These are phyloP conservation scores for Tholera decimalis DNA, from an alignment of 2,888 invertebrate species.

Conservation along the genomic window DNA sequence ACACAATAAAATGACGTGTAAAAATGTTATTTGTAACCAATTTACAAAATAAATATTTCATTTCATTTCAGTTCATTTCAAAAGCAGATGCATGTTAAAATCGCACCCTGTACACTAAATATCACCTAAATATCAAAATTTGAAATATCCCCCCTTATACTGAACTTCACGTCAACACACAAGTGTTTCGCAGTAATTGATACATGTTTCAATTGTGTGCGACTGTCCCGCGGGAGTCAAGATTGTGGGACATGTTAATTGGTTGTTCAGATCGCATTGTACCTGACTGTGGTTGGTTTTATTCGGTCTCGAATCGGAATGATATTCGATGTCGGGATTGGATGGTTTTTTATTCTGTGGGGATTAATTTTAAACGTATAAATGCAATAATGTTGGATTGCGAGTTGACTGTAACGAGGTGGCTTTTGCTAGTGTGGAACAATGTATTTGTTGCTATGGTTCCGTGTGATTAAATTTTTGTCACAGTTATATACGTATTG, in stretches of 20 bases:
- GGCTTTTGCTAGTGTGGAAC: neutral
- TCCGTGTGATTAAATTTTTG: no score
- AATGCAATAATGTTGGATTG: conserved; percentile 9
- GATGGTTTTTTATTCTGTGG: conserved; percentile 34
- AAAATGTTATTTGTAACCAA: no score
- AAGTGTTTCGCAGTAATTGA: conserved; percentile 56
- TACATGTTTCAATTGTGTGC: conserved; percentile 53
- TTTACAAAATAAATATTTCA: no score
- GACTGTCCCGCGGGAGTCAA: conserved; percentile 57
- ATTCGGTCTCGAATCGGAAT: conserved; percentile 39
- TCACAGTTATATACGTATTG: no score
- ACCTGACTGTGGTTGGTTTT: conserved; percentile 43
- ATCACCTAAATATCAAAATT: neutral
- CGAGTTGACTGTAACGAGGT: neutral
- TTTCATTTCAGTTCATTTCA: no score
- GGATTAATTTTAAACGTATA: conserved; percentile 12
- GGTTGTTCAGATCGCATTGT: conserved; percentile 58
- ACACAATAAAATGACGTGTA: no score
- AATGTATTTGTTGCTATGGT: no score
- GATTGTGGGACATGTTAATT: conserved; percentile 61
- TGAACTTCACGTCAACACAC: conserved; percentile 38
- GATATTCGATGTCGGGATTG: conserved; percentile 35
- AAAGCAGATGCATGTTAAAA: no score
- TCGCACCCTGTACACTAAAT: neutral
- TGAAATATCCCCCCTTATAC: neutral